phyloP scores from a whole-genome alignment of 1,140 invertebrate species.

The Drosophila gunungcola region DNA sequence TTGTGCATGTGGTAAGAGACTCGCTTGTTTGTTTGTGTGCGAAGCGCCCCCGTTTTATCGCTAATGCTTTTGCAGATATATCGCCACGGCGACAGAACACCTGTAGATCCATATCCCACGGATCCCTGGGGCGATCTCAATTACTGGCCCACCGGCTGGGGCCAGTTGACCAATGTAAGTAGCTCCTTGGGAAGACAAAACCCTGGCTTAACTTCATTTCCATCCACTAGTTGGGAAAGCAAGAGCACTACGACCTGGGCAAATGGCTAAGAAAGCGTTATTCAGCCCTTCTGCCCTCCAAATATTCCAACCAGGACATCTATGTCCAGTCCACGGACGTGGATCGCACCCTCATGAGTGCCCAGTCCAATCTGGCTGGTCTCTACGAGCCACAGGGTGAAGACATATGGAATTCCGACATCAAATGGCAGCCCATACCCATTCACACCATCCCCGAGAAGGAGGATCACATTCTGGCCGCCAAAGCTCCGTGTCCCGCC shows the following conservation, averaged over 20 bases:
- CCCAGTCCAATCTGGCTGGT: constrained; percentile 92
- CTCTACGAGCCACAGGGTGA: constrained; percentile 88
- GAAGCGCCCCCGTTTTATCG: neutral
- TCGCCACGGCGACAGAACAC: constrained; percentile 94
- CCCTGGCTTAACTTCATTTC: neutral
- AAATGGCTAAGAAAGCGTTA: constrained; percentile 91
- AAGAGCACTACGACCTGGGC: constrained; percentile 92
- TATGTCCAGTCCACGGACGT: constrained; percentile 92
- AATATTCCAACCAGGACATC: constrained; percentile 87
- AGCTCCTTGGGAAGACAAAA: neutral
- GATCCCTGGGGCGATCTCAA: constrained; percentile 90
- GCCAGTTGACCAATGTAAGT: constrained; percentile 92
- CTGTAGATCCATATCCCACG: constrained; percentile 90
- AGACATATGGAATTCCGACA: constrained; percentile 88
- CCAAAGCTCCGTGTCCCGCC: constrained; percentile 88
- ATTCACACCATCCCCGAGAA: constrained; percentile 91
- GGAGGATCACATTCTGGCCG: constrained; percentile 87
- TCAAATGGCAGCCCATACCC: constrained; percentile 96
- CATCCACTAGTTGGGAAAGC: constrained; percentile 89
- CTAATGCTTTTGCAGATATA: constrained; percentile 85
- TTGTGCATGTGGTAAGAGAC: constrained; percentile 80
- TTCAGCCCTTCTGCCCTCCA: constrained; percentile 85
- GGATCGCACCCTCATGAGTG: constrained; percentile 96
- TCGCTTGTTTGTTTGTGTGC: constrained; percentile 17
- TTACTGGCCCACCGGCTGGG: constrained; percentile 91